Base-by-base conservation (phyloP, 92 coral and sea anemone genomes). In the Micromussa lordhowensis region DNA sequence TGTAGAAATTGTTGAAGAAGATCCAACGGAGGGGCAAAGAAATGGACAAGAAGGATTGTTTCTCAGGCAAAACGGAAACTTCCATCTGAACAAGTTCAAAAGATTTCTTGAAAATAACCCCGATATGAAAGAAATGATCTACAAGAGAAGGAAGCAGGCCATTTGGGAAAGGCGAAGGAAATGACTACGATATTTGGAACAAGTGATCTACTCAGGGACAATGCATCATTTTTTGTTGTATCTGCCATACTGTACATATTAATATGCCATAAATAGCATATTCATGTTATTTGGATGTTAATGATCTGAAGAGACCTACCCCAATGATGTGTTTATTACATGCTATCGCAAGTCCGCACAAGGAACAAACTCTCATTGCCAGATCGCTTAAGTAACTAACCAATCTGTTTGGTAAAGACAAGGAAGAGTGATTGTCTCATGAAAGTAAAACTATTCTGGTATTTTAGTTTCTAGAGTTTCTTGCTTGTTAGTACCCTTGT, bases 21-120 rank as follows among this genome's bases (percentile, higher is more conserved):
- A 78, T 14, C 49, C 58, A 6, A 21, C 86, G 14, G 81, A 79
- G 81, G 73, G 61, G 18, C 75, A n/a, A 29, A 30, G 82, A 40
- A 21, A 4, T 21, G 90, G 91, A 68, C 87, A 84, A 26, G 88
- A 91, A 21, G 86, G 91, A 18, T 91, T 96, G 49, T 97, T 97
- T 79, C 81, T 97, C 58, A 87, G 86, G 29, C 92, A 91, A 74
- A 91, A 94, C 78, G 99, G 99, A 63, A 83, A 87, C 83, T 97
- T 97, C 85, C 96, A 96, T 66, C 32, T 88, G 75, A 78, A 86
- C 44, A 92, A 90, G 51, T 97, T 92, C 83, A 84, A 90, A 53
- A 80, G 90, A 29, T 88, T 82, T 87, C 80, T 93, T 59, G 85
- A 90, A 28, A 70, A 93, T 16, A 92, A 89, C 63, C 90, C 94